Base-by-base conservation (phyloP, 2,113 vertebrate species). In the Cavia porcellus region DNA sequence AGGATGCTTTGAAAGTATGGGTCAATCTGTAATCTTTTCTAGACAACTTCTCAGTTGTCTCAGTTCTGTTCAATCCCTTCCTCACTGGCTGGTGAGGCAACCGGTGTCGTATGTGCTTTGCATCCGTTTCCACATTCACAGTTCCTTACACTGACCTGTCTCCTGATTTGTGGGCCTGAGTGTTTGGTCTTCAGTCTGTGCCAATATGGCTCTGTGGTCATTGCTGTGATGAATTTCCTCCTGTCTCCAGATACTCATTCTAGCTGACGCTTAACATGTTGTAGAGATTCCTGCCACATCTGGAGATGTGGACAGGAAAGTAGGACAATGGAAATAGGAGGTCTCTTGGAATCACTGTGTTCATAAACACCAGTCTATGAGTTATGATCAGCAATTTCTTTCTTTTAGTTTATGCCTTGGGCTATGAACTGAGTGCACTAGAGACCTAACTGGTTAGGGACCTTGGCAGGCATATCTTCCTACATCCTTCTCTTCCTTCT, bases 41-140 rank as follows among this genome's bases (percentile, higher is more conserved):
- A 61, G 35, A 47, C 24, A 95, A 55, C 25, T 64, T 87, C 50
- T 55, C 72, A 66, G 28, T 66, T 89, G 35, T 64, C 68, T 74
- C 88, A 38, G 5, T 83, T 74, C 38, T 86, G 70, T 83, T 92
- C 45, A 95, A 80, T 47, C 68, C 75, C 90, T 96, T 85, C 30
- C 32, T 94, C 42, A 66, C 35, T 90, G 55, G 80, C 79, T 70
- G 77, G 64, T 94, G 92, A 84, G 59, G n/a, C 4, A 79, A 52
- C 25, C 57, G 62, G 8, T 89, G 79, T 77, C 66, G 28, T 74
- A 59, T 42, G 35, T 84, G 45, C 61, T 50, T 92, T 83, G 74
- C 61, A 47, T 79, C 35, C 12, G 42, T 80, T 86, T 92, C 66
- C 74, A 55, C 74, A 89, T 15, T 57, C 19, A 20, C 11, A 66